Evolutionary conservation across 2,113 vertebrate species (phyloP).

Genomic region (Sarotherodon lohbergeri): DNA sequence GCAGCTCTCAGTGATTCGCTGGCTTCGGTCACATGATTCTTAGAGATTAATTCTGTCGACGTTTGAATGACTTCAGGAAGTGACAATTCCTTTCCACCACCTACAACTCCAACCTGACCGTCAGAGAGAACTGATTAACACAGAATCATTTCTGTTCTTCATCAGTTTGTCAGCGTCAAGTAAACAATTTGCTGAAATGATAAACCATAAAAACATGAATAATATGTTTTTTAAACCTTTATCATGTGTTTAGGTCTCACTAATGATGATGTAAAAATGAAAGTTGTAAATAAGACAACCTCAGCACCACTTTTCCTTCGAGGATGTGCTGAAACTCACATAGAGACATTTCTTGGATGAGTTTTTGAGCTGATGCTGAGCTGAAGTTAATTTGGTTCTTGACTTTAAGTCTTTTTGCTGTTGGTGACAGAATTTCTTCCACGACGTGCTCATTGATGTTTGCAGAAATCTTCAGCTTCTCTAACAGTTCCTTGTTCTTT

Average conservation of each 20-base stretch:
- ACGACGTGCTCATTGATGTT: background rate
- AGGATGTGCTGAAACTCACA: background rate
- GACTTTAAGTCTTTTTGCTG: background rate
- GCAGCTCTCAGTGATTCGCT: background rate
- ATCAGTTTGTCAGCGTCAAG: background rate
- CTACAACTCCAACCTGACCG: accelerated
- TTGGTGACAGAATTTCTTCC: background rate
- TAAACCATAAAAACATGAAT: background rate
- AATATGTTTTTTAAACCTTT: background rate
- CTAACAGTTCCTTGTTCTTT: background rate
- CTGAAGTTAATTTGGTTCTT: background rate
- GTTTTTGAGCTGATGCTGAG: background rate
- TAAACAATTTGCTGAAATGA: accelerated
- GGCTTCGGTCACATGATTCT: background rate
- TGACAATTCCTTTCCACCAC: background rate
- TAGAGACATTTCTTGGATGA: background rate
- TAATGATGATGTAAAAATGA: background rate
- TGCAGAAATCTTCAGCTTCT: background rate
- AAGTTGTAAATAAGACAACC: background rate
- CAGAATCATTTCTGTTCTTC: background rate
- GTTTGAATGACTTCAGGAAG: background rate
- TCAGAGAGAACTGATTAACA: background rate
- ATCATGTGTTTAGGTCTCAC: background rate
- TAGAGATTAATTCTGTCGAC: background rate
- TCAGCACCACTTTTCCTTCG: background rate